Conservation (phyloP, 1,140 invertebrate species). For the Hermatobates lingyangjiaoensis region DNA sequence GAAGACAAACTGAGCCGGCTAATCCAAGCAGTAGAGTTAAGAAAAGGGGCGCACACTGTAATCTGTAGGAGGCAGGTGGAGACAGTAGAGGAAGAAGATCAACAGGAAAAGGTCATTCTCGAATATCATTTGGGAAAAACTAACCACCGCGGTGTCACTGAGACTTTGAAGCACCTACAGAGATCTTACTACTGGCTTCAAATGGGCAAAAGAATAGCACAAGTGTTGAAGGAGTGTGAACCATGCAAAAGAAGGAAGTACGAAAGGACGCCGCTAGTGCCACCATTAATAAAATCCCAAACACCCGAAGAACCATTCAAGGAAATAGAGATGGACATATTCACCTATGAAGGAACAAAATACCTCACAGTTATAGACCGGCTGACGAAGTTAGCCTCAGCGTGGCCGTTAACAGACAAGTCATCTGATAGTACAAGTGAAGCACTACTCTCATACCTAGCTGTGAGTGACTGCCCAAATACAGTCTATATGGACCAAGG, state of each 20-base stretch:
- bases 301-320: background rate
- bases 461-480: too few species aligned
- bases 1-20: background rate
- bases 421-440: too few species aligned
- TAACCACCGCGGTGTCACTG: background rate
- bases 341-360: background rate
- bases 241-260: background rate
- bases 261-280: background rate
- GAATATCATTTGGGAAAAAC: background rate
- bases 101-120: background rate
- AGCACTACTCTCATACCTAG: too few species aligned
- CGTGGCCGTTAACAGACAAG: too few species aligned
- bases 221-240: background rate
- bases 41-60: too few species aligned
- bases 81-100: background rate
- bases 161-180: conserved; percentile 1
- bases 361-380: background rate
- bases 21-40: background rate
- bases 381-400: too few species aligned
- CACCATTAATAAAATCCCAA: background rate
- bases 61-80: conserved; percentile 12
- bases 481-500: background rate
- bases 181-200: background rate
- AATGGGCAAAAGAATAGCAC: background rate
- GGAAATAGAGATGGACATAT: too few species aligned